Conservation (phyloP, 2,113 vertebrate species). For the Leiothrix lutea region DNA sequence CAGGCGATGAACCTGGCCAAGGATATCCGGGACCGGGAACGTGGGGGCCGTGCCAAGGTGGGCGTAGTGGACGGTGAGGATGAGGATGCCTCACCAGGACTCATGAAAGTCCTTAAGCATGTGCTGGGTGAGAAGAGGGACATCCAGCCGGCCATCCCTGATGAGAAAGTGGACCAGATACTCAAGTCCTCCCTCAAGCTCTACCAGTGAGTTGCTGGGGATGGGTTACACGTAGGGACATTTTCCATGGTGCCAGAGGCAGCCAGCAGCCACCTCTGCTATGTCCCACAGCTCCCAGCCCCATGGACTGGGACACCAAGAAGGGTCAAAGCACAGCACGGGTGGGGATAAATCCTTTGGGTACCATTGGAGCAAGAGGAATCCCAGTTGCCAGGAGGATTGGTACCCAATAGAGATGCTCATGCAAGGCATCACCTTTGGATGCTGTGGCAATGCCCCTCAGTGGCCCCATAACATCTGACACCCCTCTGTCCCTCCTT, state of each 20-base stretch:
- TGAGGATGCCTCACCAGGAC: conserved; percentile 58
- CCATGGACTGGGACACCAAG: neutral
- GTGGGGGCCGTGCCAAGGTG: conserved; percentile 81
- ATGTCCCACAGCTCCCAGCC: neutral
- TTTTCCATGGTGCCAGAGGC: neutral
- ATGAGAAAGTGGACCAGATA: conserved; percentile 76
- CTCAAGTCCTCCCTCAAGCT: conserved; percentile 80
- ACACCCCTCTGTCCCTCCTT: neutral
- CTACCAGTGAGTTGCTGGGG: conserved; percentile 79
- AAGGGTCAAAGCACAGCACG: neutral
- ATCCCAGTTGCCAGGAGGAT: neutral
- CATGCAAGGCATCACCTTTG: rapidly evolving
- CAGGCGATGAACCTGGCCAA: conserved; percentile 86
- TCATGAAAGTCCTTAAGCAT: conserved; percentile 78
- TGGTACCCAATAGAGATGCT: neutral
- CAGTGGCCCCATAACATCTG: neutral
- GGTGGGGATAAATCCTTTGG: neutral
- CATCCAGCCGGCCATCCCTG: conserved; percentile 72
- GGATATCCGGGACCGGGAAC: conserved; percentile 87
- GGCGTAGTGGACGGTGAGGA: conserved; percentile 81
- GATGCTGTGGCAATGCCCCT: neutral
- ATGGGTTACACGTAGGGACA: rapidly evolving
- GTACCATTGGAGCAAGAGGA: neutral
- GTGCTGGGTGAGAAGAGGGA: conserved; percentile 73
- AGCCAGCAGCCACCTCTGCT: neutral